Percentiles rank a stretch among this genome's conserved stretches.
Conservation (phyloP, 2,888 invertebrate genomes). For the Bedellia somnulentella region DNA sequence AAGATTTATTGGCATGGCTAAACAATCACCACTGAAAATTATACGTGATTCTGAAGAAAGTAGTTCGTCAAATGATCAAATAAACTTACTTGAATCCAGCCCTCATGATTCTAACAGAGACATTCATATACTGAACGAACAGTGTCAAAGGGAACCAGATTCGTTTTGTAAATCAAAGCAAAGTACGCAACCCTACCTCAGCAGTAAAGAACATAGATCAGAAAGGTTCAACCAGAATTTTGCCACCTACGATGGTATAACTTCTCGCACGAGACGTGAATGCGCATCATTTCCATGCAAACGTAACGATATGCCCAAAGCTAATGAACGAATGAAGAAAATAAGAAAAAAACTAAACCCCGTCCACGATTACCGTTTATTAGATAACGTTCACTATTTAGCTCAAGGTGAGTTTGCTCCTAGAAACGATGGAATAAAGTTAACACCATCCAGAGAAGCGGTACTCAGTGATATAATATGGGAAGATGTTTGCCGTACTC, state of each 20-base stretch:
- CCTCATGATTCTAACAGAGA: too few species aligned
- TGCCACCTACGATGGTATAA: slow-evolving; percentile 46
- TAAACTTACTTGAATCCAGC: too few species aligned
- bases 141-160: too few species aligned
- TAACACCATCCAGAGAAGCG: slow-evolving; percentile 48
- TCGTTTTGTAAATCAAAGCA: too few species aligned
- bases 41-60: too few species aligned
- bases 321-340: slow-evolving; percentile 45
- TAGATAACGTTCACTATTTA: slow-evolving; percentile 53
- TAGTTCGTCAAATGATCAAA: too few species aligned
- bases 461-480: slow-evolving; percentile 52
- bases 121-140: too few species aligned
- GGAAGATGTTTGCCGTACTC: slow-evolving; percentile 52
- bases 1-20: too few species aligned
- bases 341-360: slow-evolving; percentile 49
- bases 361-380: slow-evolving; percentile 46
- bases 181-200: slow-evolving; percentile 35
- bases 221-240: slow-evolving; percentile 50
- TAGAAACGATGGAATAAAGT: slow-evolving; percentile 47
- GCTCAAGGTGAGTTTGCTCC: slow-evolving; percentile 55
- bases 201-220: slow-evolving; percentile 45
- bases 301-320: slow-evolving; percentile 36
- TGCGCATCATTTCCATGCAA: slow-evolving; percentile 45
- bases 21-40: too few species aligned
- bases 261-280: slow-evolving; percentile 41